A percentile compares a stretch with the other conserved stretches of the same genome.
Conservation (phyloP, 1,140 invertebrate species). For the Drosophila pseudoananassae region DNA sequence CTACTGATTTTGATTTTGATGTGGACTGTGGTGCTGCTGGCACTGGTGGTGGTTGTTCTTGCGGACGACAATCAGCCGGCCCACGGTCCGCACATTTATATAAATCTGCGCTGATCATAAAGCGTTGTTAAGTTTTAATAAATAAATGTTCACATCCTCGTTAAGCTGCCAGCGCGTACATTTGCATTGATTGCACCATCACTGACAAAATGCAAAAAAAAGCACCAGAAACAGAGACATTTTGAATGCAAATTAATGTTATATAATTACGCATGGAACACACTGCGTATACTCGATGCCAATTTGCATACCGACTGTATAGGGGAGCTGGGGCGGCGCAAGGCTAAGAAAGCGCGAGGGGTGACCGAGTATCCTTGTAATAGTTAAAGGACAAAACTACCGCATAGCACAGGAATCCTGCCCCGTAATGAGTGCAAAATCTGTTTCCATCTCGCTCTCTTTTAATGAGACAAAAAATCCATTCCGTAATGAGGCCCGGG, state of each 20-base stretch:
- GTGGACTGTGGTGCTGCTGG: too few species aligned
- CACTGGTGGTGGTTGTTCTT: conserved; percentile 34
- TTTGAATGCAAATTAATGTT: conserved; percentile 74
- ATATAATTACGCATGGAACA: conserved; percentile 59
- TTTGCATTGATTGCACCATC: conserved; percentile 66
- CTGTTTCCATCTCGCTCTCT: conserved; percentile 37
- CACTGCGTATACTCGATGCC: conserved; percentile 66
- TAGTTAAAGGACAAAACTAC: conserved; percentile 70
- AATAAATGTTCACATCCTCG: conserved; percentile 82
- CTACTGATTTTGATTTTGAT: conserved; percentile 6
- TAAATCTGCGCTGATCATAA: conserved; percentile 80
- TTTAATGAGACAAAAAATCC: conserved; percentile 68
- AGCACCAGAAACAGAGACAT: conserved; percentile 6
- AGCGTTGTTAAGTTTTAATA: conserved; percentile 83
- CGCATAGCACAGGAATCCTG: conserved; percentile 35
- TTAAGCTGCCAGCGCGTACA: conserved; percentile 57
- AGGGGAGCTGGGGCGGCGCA: not conserved
- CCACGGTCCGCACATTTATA: conserved; percentile 46
- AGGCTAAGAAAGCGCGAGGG: conserved; percentile 35
- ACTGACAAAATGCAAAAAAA: conserved; percentile 12
- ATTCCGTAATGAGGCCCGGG: conserved; percentile 47
- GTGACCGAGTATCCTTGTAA: conserved; percentile 51
- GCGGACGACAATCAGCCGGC: conserved; percentile 27
- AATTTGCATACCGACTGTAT: conserved; percentile 51
- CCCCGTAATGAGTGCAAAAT: conserved; percentile 53